phyloP scores from a whole-genome alignment of 1,140 invertebrate genomes.

The Drosophila arawakana region DNA sequence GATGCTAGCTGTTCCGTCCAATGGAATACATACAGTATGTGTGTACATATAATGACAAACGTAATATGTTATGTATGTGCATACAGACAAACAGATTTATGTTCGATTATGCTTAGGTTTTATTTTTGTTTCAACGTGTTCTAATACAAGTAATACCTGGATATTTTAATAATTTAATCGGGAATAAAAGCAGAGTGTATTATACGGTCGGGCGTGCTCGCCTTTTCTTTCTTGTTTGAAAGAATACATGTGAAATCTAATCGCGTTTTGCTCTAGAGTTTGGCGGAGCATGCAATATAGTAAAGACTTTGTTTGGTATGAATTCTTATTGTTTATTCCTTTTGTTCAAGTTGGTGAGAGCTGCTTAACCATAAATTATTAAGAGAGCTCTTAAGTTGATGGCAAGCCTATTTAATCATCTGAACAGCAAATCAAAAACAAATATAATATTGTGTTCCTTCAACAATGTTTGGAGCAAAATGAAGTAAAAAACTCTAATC shows the following conservation, averaged over 20 bases:
- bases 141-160: too few species aligned
- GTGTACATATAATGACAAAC: too few species aligned
- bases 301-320: conserved; percentile 23
- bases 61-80: too few species aligned
- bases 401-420: conserved; percentile 4
- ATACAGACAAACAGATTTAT: too few species aligned
- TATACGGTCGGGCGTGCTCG: too few species aligned
- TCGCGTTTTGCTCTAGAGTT: conserved; percentile 63
- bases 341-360: conserved; percentile 19
- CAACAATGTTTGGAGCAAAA: background rate
- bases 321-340: conserved; percentile 17
- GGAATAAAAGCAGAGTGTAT: too few species aligned
- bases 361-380: conserved; percentile 17
- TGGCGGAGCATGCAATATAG: conserved; percentile 53
- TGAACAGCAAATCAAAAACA: conserved; percentile 20
- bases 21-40: too few species aligned
- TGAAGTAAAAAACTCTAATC: background rate
- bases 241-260: conserved; percentile 73
- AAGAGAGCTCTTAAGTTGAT: background rate
- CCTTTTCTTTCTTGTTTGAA: background rate
- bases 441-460: background rate
- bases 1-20: too few species aligned
- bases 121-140: too few species aligned
- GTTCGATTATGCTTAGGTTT: too few species aligned
- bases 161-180: too few species aligned